A percentile compares a stretch with the other conserved stretches of the same genome.
These are phyloP conservation scores for Eulacestoma nigropectus DNA, from an alignment of 2,113 vertebrate species.

Conservation along the genomic window DNA sequence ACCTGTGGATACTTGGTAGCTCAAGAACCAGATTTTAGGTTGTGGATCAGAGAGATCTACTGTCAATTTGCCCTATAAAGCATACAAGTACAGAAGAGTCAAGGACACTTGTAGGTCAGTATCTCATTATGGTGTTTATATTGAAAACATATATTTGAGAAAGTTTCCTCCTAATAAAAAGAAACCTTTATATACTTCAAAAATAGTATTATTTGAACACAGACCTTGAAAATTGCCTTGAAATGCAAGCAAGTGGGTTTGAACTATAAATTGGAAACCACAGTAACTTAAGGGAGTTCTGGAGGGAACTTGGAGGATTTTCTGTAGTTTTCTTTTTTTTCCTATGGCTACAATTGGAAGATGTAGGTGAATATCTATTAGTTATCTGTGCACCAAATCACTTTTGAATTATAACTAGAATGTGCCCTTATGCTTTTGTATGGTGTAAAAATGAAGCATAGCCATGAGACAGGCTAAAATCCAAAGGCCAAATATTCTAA, in stretches of 20 bases:
- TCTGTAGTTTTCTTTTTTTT: neutral
- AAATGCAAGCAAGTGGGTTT: constrained; percentile 2
- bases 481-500: neutral
- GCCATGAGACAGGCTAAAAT: neutral
- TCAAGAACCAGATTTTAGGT: accelerated
- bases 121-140: neutral
- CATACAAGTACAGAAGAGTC: neutral
- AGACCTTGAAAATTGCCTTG: neutral
- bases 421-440: neutral
- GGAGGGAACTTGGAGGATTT: neutral
- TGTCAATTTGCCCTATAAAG: neutral
- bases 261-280: neutral
- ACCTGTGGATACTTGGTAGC: neutral
- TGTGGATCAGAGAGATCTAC: neutral
- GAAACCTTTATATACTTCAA: neutral
- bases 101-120: neutral
- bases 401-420: neutral
- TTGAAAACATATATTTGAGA: neutral
- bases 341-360: neutral
- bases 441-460: neutral
- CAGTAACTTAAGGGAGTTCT: neutral
- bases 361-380: neutral
- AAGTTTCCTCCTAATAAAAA: neutral
- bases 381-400: neutral
- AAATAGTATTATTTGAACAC: neutral